Evolutionary conservation across 2,113 vertebrate genomes (phyloP).

Genomic region (Bombycilla garrulus): DNA sequence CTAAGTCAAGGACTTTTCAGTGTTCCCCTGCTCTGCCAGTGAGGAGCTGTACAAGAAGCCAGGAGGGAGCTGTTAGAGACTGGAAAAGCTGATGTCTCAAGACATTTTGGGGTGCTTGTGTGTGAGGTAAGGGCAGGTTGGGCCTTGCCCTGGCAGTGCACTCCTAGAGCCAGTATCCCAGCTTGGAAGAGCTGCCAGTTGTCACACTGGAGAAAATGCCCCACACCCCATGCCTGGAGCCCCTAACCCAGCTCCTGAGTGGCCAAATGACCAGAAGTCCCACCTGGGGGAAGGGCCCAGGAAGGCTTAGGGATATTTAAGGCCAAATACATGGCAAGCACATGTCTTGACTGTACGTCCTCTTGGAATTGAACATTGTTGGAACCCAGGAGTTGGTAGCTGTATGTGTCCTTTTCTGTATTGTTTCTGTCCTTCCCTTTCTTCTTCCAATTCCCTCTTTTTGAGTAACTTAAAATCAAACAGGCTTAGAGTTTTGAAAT

Average conservation of each 20-base stretch:
- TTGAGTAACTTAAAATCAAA: neutral
- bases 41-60: neutral
- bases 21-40: neutral
- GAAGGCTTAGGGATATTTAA: neutral
- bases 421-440: neutral
- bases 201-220: neutral
- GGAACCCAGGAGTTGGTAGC: neutral
- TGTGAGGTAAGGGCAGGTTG: neutral
- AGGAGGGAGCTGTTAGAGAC: neutral
- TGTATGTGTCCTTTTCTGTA: neutral
- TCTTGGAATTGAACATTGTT: neutral
- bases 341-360: neutral
- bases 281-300: neutral
- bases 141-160: neutral
- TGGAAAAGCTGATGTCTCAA: neutral
- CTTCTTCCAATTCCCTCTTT: neutral
- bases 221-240: neutral
- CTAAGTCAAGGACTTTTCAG: neutral
- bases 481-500: neutral
- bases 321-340: rapidly evolving
- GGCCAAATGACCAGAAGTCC: neutral
- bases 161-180: neutral
- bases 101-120: neutral
- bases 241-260: neutral
- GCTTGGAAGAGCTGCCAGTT: neutral